These are phyloP conservation scores for Myotis daubentonii DNA, from an alignment of 2,797 vertebrate genomes.

Conservation along the genomic window DNA sequence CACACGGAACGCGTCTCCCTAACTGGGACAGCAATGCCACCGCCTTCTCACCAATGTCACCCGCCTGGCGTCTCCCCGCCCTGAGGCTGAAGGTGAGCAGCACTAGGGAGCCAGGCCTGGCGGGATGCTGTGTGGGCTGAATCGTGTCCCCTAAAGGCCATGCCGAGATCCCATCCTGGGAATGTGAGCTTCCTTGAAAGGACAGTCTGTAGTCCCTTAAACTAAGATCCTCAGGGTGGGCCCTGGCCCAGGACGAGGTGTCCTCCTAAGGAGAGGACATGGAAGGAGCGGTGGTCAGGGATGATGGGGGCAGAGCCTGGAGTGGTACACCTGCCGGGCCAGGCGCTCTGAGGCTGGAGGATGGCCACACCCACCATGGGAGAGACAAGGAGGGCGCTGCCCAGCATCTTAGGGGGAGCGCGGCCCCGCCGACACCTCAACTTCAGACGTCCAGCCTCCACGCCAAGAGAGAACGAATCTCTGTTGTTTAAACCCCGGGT, in stretches of 20 bases:
- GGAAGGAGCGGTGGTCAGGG: accelerated
- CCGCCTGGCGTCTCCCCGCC: neutral
- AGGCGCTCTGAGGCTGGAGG: accelerated
- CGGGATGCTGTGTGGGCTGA: neutral
- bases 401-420: neutral
- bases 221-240: neutral
- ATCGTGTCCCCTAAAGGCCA: neutral
- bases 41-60: accelerated
- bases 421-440: accelerated
- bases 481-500: neutral
- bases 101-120: neutral
- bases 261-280: neutral
- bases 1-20: accelerated
- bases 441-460: neutral
- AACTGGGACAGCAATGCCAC: accelerated
- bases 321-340: accelerated
- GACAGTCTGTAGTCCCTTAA: neutral
- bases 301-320: accelerated
- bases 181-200: neutral
- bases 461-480: accelerated
- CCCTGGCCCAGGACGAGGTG: too few species aligned
- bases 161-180: neutral
- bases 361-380: accelerated
- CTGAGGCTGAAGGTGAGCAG: neutral
- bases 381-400: neutral